phyloP scores from a whole-genome alignment of 2,888 invertebrate species.

The Polydesmus complanatus region DNA sequence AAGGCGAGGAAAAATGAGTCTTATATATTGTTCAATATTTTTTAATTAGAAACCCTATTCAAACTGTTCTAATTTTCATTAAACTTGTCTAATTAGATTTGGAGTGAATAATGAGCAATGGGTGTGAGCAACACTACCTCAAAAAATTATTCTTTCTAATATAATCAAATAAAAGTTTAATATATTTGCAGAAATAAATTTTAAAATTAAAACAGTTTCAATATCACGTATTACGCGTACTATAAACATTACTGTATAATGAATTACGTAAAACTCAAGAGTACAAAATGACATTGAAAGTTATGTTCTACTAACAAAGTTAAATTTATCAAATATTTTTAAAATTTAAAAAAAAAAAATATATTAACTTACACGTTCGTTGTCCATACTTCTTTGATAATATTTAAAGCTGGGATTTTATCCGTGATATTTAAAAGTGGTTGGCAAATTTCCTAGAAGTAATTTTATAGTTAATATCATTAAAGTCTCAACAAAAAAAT shows the following conservation, averaged over 20 bases:
- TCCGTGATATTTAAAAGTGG: constrained; percentile 5
- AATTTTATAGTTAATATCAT: background rate
- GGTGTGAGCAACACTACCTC: no score
- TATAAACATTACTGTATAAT: no score
- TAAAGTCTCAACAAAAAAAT: background rate
- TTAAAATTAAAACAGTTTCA: no score
- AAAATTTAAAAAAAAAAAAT: background rate
- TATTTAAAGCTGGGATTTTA: constrained; percentile 8
- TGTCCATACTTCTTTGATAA: background rate
- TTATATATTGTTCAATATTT: no score
- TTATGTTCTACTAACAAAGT: background rate
- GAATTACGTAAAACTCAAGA: constrained; percentile 1
- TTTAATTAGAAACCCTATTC: no score
- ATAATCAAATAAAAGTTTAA: no score
- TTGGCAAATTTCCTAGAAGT: background rate
- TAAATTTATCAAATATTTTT: background rate
- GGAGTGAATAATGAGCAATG: no score
- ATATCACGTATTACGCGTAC: no score
- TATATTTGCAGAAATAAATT: background rate
- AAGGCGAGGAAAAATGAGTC: no score
- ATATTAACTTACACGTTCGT: background rate
- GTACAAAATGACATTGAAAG: background rate
- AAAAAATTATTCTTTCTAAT: background rate
- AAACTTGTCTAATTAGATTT: no score
- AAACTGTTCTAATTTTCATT: no score